Base-by-base conservation (phyloP, 2,797 vertebrate genomes). In the Morus bassanus region DNA sequence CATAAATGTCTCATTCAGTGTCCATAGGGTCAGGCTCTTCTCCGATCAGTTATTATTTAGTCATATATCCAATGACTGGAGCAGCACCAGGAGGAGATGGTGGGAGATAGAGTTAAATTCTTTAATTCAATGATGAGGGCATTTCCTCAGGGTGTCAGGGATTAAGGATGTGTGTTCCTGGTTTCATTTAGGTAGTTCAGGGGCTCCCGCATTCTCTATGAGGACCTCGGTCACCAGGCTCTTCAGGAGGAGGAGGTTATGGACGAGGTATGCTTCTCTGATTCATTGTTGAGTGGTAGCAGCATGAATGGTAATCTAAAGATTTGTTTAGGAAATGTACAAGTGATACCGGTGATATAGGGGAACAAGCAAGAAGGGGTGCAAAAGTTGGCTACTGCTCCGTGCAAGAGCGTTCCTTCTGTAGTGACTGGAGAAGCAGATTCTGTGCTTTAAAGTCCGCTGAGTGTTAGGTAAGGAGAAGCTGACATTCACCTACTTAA, bases 341-440 rank as follows among this genome's bases (percentile, higher is more conserved):
- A 18, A 10, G 48, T 7, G 7, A 53, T 43, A 31, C 25, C 14
- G 16, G 46, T 21, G 25, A 4, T 54, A 35, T 1, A n/a, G 48
- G 12, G 13, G 33, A 35, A n/a, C 24, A n/a, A 18, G 23, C 18
- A 48, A 39, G 61, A 64, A 54, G 23, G 45, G 35, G 15, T 59
- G n/a, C 37, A 22, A 12, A 53, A 37, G 19, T 13, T 59, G 57
- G 21, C 24, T 22, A 1, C 18, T 35, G 27, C 73, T 70, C 18
- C 35, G 3, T 12, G 17, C 13, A 18, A 2, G 7, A 23, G 14
- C 1, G 0, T 59, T 80, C n/a, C 33, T 45, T 35, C 51, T 8
- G 4, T 30, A 18, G n/a, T 13, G 57, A 30, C 7, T 43, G 43
- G 60, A 79, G 39, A 70, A 75, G 21, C 1, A 4, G 18, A 8